Conservation (phyloP, 2,888 invertebrate species). For the Rhamnusium bicolor region DNA sequence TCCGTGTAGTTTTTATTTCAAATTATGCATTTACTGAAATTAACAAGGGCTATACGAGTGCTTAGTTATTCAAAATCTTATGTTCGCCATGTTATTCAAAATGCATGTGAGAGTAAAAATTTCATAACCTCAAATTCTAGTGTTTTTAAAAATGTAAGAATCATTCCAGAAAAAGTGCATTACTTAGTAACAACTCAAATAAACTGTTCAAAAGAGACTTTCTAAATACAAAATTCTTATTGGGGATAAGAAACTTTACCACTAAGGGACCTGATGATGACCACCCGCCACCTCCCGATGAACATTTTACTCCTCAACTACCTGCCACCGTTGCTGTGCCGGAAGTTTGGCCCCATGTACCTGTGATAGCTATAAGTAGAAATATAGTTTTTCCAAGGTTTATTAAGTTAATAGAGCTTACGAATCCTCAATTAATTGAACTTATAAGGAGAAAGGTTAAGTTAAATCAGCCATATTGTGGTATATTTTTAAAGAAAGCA, state of each 20-base stretch:
- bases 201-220: conserved; percentile 27
- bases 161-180: not conserved
- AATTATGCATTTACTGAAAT: conserved; percentile 38
- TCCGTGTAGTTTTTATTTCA: not conserved
- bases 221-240: conserved; percentile 14
- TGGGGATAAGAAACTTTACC: conserved; percentile 50
- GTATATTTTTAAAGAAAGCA: conserved; percentile 94
- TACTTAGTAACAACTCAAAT: not conserved
- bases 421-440: conserved; percentile 90
- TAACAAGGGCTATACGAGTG: conserved; percentile 22
- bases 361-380: conserved; percentile 93
- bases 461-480: conserved; percentile 97
- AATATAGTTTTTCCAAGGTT: conserved; percentile 99
- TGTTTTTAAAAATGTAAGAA: conserved; percentile 7
- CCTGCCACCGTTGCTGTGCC: conserved; percentile 95
- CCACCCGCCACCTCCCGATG: conserved; percentile 58
- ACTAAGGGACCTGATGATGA: conserved; percentile 58
- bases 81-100: conserved; percentile 26
- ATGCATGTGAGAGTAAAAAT: conserved; percentile 17
- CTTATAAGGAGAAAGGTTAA: conserved; percentile 94
- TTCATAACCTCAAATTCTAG: conserved; percentile 27
- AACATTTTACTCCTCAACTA: conserved; percentile 74
- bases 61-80: conserved; percentile 16
- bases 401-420: conserved; percentile 96
- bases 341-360: conserved; percentile 96